Conservation (phyloP, 2,797 vertebrate species). For the Acrocephalus scirpaceus region DNA sequence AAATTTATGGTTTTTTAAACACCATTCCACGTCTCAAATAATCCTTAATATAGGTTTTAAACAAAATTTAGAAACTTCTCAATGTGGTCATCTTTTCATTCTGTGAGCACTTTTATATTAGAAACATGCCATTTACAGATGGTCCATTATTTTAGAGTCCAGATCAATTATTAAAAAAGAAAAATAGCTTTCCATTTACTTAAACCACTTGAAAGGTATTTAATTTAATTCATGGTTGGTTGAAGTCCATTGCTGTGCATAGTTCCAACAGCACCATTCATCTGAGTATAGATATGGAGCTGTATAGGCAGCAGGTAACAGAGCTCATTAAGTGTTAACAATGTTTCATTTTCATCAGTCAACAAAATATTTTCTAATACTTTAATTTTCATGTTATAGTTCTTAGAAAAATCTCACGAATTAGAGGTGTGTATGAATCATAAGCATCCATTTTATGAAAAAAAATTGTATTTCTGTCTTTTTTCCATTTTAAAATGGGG, state of each 20-base stretch:
- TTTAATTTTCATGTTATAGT: background rate
- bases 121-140: background rate
- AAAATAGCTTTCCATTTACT: background rate
- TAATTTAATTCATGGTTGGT: background rate
- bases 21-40: background rate
- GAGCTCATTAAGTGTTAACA: background rate
- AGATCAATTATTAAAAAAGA: background rate
- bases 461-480: background rate
- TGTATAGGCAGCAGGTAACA: background rate
- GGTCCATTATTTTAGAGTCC: background rate
- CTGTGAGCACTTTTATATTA: background rate
- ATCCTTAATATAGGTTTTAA: background rate
- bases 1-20: background rate
- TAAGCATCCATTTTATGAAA: background rate
- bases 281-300: background rate
- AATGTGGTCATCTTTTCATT: background rate
- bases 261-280: background rate
- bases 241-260: background rate
- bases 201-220: background rate
- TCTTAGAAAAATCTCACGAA: background rate
- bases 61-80: background rate
- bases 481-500: background rate
- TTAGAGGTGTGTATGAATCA: background rate
- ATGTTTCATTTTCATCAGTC: background rate
- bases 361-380: background rate